Evolutionary conservation across 2,113 vertebrate species (phyloP), one percentile per base, ranked within the genome.

Genomic region (Tympanuchus pallidicinctus): DNA sequence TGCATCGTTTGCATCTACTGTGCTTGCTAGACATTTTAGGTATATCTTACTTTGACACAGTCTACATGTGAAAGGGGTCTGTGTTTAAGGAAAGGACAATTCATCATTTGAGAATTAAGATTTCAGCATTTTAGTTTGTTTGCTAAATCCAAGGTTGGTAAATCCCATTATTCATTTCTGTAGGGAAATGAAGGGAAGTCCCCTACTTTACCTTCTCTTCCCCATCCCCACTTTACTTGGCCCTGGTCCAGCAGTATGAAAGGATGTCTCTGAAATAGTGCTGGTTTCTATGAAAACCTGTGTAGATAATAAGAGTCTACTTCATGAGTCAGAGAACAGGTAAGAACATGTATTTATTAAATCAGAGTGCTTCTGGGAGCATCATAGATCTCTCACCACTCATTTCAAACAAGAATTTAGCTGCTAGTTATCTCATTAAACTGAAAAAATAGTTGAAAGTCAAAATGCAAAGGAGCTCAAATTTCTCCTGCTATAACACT

Each of bases 251-350:
- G 63, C 10, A 47, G 19, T 85, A n/a, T 67, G 47, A 80, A 94
- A 78, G 42, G 64, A 89, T 19, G 11, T 67, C 28, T 59, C 40
- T 77, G 34, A 84, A 93, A 89, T 21, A 79, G 65, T 64, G 25
- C 38, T 73, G 38, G 67, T 80, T 80, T 86, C 21, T 38, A 12
- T 60, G 8, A 75, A 14, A 83, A 93, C 77, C 38, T 20, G 43
- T 15, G 4, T 91, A 91, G 75, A 43, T 69, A 93, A 69, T 67
- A 50, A 65, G 78, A 93, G 4, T 74, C 61, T 89, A 45, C 60
- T 91, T 74, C 18, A 32, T 36, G 12, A 86, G 76, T 72, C 72
- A 93, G 76, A 64, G 86, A 91, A 83, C 65, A 95, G 94, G 89
- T 94, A 95, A 94, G 82, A 36, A 82, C 24, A n/a, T 71, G 30